Conservation (phyloP, 2,888 invertebrate species). For the Malthinus flaveolus region DNA sequence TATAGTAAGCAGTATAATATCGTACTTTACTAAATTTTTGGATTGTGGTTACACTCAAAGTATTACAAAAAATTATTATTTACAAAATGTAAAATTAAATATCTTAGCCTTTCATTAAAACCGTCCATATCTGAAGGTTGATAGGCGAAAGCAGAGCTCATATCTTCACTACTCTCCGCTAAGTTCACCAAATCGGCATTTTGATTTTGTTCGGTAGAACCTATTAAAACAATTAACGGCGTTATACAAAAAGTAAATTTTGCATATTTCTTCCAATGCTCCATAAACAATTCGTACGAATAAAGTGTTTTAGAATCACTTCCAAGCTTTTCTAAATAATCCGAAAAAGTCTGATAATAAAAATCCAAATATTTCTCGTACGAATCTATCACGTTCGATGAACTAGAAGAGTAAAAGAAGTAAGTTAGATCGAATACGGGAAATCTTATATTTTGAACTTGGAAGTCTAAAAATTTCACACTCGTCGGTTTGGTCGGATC, state of each 20-base stretch:
- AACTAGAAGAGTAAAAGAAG: slow-evolving; percentile 39
- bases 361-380: slow-evolving; percentile 39
- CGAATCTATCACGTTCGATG: slow-evolving; percentile 35
- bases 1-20: too few species aligned
- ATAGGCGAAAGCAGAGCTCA: too few species aligned
- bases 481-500: background rate
- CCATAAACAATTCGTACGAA: slow-evolving; percentile 36
- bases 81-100: too few species aligned
- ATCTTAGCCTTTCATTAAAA: too few species aligned
- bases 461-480: slow-evolving; percentile 32
- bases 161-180: too few species aligned
- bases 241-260: slow-evolving; percentile 29
- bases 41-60: too few species aligned
- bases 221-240: background rate
- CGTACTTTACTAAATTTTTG: too few species aligned
- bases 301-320: slow-evolving; percentile 40
- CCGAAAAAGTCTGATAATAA: slow-evolving; percentile 42
- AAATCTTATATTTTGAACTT: slow-evolving; percentile 27
- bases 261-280: slow-evolving; percentile 33
- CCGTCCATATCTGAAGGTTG: too few species aligned
- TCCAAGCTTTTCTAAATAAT: slow-evolving; percentile 35
- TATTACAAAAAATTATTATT: too few species aligned
- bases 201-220: too few species aligned
- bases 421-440: slow-evolving; percentile 44
- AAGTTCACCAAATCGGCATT: too few species aligned